A percentile compares a stretch with the other conserved stretches of the same genome.
Conservation (phyloP, 2,797 vertebrate species). For the Macropus fuliginosus region DNA sequence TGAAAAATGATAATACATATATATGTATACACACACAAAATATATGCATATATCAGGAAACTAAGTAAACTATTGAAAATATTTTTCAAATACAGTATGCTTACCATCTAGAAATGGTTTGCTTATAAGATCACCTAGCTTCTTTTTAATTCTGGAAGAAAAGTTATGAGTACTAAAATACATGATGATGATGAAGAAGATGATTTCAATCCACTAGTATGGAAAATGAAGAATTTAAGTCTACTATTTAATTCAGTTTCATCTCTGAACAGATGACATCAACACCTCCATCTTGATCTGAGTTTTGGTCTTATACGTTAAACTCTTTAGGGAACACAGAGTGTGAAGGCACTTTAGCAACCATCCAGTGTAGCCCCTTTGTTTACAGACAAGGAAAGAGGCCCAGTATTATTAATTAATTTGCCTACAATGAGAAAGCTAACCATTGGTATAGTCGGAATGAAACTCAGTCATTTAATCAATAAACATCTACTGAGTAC, state of each 20-base stretch:
- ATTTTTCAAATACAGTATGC: neutral
- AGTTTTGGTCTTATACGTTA: neutral
- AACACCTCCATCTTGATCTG: neutral
- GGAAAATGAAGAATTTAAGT: neutral
- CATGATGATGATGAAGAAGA: neutral
- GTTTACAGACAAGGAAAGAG: neutral
- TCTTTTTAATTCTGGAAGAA: neutral
- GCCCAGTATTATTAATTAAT: neutral
- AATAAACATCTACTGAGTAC: neutral
- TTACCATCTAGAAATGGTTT: neutral
- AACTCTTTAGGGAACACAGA: neutral
- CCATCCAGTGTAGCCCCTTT: neutral
- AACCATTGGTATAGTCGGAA: neutral
- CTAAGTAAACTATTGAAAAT: conserved; percentile 9
- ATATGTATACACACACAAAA: neutral
- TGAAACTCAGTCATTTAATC: neutral
- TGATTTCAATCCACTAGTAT: neutral
- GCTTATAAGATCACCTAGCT: neutral
- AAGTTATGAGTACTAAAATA: neutral
- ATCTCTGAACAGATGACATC: neutral
- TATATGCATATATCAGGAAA: neutral
- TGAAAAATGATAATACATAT: neutral
- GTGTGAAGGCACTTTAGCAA: neutral
- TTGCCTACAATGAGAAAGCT: neutral
- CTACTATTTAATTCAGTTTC: neutral